Percentiles rank a stretch among this genome's conserved stretches.
Evolutionary conservation across 1,140 invertebrate genomes (phyloP).

Genomic region (Zaprionus capensis): DNA sequence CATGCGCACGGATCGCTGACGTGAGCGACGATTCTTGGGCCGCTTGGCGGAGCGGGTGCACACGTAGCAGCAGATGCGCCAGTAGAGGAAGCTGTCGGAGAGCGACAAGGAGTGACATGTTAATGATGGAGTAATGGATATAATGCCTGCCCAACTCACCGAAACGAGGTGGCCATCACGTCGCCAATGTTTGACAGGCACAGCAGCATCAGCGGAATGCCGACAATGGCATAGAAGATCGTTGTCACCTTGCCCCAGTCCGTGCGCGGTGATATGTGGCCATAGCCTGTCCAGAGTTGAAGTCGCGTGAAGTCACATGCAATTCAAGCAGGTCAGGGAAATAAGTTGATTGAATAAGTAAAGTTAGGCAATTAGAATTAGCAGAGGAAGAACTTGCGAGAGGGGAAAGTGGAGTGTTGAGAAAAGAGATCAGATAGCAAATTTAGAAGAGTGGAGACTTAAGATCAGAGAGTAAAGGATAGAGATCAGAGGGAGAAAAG

Average conservation of each 20-base stretch:
- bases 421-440: neutral
- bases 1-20: conserved; percentile 61
- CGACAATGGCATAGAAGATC: conserved; percentile 97
- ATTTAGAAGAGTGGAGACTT: too few species aligned
- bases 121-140: neutral
- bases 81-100: conserved; percentile 91
- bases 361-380: neutral
- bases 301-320: conserved; percentile 9
- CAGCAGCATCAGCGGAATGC: conserved; percentile 96
- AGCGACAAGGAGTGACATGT: conserved; percentile 1
- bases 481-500: too few species aligned
- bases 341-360: neutral
- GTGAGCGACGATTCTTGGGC: conserved; percentile 84
- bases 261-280: conserved; percentile 97
- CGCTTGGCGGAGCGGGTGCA: conserved; percentile 92
- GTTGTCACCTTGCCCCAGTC: conserved; percentile 96
- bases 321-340: conserved; percentile 8
- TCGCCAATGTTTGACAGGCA: conserved; percentile 98
- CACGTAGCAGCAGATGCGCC: conserved; percentile 95
- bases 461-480: too few species aligned
- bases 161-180: conserved; percentile 96
- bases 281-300: conserved; percentile 90
- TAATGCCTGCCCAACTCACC: conserved; percentile 84
- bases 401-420: too few species aligned
- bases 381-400: neutral